phyloP scores from a whole-genome alignment of 2,888 invertebrate species.

The Volucella bombylans region DNA sequence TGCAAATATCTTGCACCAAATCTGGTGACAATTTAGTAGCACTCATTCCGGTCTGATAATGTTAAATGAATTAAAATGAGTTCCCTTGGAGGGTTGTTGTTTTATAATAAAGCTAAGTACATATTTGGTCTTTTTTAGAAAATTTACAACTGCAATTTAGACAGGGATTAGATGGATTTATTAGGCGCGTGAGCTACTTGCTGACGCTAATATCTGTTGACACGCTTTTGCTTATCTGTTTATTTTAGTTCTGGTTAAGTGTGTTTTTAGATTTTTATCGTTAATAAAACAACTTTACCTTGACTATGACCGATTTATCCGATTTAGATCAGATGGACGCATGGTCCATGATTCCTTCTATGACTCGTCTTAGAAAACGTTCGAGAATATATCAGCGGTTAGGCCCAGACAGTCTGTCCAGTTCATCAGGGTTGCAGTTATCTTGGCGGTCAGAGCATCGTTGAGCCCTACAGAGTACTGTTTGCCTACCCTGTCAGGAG shows the following conservation, averaged over 20 bases:
- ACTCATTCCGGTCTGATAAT: constrained; percentile 21
- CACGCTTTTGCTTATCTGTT: neutral
- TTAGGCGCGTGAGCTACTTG: neutral
- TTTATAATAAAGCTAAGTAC: constrained; percentile 15
- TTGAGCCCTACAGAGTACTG: too few species aligned
- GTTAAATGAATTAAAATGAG: neutral
- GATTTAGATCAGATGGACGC: too few species aligned
- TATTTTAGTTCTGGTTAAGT: neutral
- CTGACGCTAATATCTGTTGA: constrained; percentile 5
- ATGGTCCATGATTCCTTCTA: too few species aligned
- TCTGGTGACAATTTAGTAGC: constrained; percentile 49
- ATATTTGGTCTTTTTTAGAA: neutral
- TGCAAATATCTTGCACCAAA: constrained; percentile 77
- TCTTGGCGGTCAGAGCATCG: too few species aligned
- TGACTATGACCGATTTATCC: too few species aligned
- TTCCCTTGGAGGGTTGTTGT: neutral
- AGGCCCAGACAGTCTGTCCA: too few species aligned
- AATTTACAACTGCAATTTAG: neutral
- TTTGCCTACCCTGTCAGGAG: too few species aligned
- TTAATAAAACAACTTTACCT: too few species aligned
- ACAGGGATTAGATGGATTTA: neutral
- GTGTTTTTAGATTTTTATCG: neutral
- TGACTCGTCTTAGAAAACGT: too few species aligned
- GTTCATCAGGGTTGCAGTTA: too few species aligned
- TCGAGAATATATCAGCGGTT: too few species aligned